These are phyloP conservation scores for Phymorhynchus buccinoides DNA, from an alignment of 1,140 invertebrate genomes.

Conservation along the genomic window DNA sequence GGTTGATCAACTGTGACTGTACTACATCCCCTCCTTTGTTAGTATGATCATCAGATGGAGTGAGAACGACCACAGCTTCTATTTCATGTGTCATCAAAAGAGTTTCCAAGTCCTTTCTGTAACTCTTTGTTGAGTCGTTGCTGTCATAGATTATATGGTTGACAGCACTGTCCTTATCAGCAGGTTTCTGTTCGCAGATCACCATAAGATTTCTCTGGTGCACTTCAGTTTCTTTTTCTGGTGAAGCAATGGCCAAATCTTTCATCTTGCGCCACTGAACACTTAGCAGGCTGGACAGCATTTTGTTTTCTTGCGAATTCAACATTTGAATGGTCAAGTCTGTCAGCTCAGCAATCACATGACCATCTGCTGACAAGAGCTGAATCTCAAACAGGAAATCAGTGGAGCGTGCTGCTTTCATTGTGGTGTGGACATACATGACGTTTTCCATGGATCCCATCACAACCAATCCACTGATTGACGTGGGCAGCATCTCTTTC, in stretches of 20 bases:
- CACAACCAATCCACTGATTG: slow-evolving; percentile 25
- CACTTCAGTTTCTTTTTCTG: background rate
- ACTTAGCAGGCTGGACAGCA: background rate
- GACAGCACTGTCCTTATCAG: background rate
- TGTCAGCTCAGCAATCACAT: slow-evolving; percentile 51
- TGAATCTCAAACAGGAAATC: slow-evolving; percentile 45
- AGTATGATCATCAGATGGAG: background rate
- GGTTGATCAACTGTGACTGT: background rate
- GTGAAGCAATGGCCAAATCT: background rate
- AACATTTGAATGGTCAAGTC: slow-evolving; percentile 33
- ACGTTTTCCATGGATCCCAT: slow-evolving; percentile 17
- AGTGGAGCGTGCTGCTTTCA: slow-evolving; percentile 12
- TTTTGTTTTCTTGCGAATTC: background rate
- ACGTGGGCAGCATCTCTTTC: slow-evolving; percentile 29
- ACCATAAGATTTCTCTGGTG: background rate
- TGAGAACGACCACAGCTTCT: background rate
- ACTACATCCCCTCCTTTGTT: background rate
- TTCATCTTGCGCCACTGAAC: background rate
- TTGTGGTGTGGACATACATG: slow-evolving; percentile 39
- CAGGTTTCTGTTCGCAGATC: background rate
- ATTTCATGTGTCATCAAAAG: background rate
- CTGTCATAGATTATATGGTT: background rate
- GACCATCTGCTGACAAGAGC: slow-evolving; percentile 48
- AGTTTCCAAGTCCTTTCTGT: background rate
- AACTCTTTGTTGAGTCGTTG: background rate